These are phyloP conservation scores for Pteropus alecto DNA, from an alignment of 2,113 vertebrate genomes.

Conservation along the genomic window DNA sequence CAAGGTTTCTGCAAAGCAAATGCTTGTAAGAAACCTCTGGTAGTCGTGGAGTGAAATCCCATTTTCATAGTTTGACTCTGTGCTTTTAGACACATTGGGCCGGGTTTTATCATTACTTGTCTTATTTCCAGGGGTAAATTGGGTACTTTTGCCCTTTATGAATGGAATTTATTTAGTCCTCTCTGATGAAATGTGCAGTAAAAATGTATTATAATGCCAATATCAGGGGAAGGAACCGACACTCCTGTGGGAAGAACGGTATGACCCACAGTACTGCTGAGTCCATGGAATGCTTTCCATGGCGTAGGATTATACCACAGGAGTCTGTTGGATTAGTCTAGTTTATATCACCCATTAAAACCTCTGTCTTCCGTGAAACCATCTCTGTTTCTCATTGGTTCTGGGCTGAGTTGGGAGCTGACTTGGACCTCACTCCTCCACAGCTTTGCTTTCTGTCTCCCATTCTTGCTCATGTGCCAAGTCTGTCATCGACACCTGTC, in stretches of 20 bases:
- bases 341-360: slow-evolving; percentile 53
- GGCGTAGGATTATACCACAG: background rate
- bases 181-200: background rate
- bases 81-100: slow-evolving; percentile 30
- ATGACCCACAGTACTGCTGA: background rate
- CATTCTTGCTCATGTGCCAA: slow-evolving; percentile 35
- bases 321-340: slow-evolving; percentile 49
- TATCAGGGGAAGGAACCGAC: background rate
- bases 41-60: slow-evolving; percentile 67
- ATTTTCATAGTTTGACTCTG: slow-evolving; percentile 48
- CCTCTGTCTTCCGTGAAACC: slow-evolving; percentile 38
- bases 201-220: background rate
- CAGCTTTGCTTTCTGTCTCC: slow-evolving; percentile 18
- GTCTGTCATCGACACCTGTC: slow-evolving; percentile 56
- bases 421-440: slow-evolving; percentile 10
- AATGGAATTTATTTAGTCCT: slow-evolving; percentile 17
- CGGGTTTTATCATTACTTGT: background rate
- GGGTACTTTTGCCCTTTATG: background rate
- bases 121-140: background rate
- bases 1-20: slow-evolving; percentile 68
- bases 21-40: slow-evolving; percentile 52
- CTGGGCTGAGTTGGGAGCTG: slow-evolving; percentile 23
- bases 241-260: background rate
- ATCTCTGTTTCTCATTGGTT: slow-evolving; percentile 59
- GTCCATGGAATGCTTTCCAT: slow-evolving; percentile 22